Evolutionary conservation across 2,797 vertebrate species (phyloP).

Genomic region (Mus minutoides): DNA sequence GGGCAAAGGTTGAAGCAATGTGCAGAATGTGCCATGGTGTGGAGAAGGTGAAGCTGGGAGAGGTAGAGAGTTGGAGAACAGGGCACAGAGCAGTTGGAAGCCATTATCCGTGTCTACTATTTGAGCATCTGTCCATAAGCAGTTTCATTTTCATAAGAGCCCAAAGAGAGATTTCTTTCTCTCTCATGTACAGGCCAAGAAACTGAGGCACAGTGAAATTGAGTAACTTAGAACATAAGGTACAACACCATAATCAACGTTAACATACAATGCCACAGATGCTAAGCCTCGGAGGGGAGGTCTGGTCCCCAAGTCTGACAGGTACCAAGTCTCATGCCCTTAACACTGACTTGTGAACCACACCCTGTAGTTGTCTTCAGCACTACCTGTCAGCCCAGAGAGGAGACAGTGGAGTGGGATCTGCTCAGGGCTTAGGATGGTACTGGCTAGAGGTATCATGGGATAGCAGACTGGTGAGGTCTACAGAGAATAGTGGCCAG

Average conservation of each 20-base stretch:
- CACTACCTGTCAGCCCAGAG: not conserved
- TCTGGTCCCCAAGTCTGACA: not conserved
- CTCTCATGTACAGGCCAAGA: not conserved
- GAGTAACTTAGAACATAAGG: not conserved
- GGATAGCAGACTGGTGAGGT: not conserved
- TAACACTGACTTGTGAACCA: not conserved
- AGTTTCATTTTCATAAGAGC: not conserved
- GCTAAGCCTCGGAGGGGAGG: not conserved
- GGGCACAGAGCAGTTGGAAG: not conserved
- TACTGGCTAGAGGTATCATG: not conserved
- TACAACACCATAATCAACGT: not conserved
- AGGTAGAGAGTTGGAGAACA: not conserved
- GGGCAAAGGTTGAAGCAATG: not conserved
- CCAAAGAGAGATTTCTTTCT: not conserved
- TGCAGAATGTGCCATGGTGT: not conserved
- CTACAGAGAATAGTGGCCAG: not conserved
- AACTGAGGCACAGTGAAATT: not conserved
- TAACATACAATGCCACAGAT: not conserved
- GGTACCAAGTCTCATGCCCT: not conserved
- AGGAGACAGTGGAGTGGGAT: not conserved
- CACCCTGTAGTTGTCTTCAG: not conserved
- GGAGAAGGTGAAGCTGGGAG: not conserved
- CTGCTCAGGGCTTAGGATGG: not conserved
- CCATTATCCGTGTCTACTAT: not conserved
- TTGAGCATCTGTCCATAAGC: not conserved